phyloP scores from a whole-genome alignment of 1,140 invertebrate genomes.

The Ditylenchus dipsaci region DNA sequence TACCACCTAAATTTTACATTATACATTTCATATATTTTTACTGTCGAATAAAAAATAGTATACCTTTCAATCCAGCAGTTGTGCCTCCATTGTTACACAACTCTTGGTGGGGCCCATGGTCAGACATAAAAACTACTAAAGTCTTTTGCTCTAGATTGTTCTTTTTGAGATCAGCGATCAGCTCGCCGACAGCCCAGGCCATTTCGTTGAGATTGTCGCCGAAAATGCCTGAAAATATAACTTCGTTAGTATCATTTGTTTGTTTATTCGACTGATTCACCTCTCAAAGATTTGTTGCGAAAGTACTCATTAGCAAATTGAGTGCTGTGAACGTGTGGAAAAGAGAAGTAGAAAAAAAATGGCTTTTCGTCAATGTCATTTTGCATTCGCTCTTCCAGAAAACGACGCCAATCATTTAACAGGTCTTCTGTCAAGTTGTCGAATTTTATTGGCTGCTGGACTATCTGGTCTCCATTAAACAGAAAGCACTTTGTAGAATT shows the following conservation, averaged over 20 bases:
- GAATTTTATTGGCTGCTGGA: conserved; percentile 57
- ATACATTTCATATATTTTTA: not conserved
- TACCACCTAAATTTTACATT: conserved; percentile 41
- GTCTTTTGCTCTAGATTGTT: conserved; percentile 24
- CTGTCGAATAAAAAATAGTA: not conserved
- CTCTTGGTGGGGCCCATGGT: conserved; percentile 57
- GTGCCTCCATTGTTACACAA: conserved; percentile 55
- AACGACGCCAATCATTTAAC: conserved; percentile 56
- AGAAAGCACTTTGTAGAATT: conserved; percentile 48
- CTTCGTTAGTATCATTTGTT: not conserved
- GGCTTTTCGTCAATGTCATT: conserved; percentile 21
- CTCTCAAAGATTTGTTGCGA: conserved; percentile 40
- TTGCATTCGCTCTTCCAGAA: conserved; percentile 33
- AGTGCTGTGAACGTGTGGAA: conserved; percentile 55
- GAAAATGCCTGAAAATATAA: conserved; percentile 21
- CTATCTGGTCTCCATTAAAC: conserved; percentile 55
- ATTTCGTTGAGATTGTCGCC: conserved; percentile 53
- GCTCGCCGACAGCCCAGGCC: conserved; percentile 57
- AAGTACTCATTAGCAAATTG: conserved; percentile 55
- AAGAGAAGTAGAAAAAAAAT: conserved; percentile 59
- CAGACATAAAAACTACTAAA: conserved; percentile 53
- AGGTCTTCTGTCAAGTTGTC: conserved; percentile 52
- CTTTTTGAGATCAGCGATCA: conserved; percentile 40
- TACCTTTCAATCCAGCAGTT: conserved; percentile 52
- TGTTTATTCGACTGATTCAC: conserved; percentile 7